Percentiles rank a stretch among this genome's conserved stretches.
These are phyloP conservation scores for Stenodema calcarata DNA, from an alignment of 2,888 invertebrate genomes.

Conservation along the genomic window DNA sequence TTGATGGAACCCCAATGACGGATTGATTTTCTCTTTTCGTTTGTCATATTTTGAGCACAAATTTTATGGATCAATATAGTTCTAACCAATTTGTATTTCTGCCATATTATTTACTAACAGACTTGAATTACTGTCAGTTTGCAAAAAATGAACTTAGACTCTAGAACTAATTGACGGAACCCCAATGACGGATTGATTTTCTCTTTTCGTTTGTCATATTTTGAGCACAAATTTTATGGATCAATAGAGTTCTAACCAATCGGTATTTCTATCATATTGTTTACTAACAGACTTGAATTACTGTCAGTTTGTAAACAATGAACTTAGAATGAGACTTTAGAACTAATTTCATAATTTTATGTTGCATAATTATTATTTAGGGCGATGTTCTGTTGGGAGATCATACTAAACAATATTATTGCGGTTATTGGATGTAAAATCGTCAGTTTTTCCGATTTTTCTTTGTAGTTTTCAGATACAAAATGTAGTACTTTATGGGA, in stretches of 20 bases:
- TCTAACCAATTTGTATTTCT: too few relatives aligned
- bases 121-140: too few relatives aligned
- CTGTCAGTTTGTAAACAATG: conserved; percentile 27
- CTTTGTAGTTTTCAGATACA: not conserved
- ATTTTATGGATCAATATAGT: too few relatives aligned
- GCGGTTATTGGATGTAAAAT: not conserved
- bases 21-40: too few relatives aligned
- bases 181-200: not conserved
- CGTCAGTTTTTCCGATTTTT: not conserved
- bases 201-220: not conserved
- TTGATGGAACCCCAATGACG: too few relatives aligned
- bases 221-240: conserved; percentile 13
- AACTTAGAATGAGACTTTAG: conserved; percentile 23
- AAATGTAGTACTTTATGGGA: not conserved
- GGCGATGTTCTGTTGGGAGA: not conserved
- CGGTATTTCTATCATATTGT: conserved; percentile 29
- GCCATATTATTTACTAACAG: too few relatives aligned
- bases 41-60: too few relatives aligned
- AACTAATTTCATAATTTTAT: conserved; percentile 39
- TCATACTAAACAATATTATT: not conserved
- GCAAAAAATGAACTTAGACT: too few relatives aligned
- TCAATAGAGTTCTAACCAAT: conserved; percentile 1
- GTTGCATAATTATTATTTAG: conserved; percentile 35
- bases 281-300: conserved; percentile 35
- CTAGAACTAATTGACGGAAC: too few relatives aligned